Evolutionary conservation across 2,888 invertebrate genomes (phyloP).

Genomic region (Cheilosia grossa): DNA sequence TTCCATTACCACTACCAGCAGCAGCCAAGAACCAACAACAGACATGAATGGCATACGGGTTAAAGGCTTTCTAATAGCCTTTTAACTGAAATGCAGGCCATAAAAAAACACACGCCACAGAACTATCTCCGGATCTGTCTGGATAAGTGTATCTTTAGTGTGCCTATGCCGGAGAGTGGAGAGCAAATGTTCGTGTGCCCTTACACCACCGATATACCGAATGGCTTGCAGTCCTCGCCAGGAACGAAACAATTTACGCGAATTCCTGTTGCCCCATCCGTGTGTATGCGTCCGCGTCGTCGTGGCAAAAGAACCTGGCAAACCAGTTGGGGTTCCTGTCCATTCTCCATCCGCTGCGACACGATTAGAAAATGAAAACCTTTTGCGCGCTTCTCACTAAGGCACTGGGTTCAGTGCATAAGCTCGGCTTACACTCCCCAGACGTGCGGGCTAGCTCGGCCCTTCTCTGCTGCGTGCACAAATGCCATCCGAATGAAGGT

Average conservation of each 20-base stretch:
- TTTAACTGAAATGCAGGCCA: constrained; percentile 63
- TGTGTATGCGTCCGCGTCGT: constrained; percentile 11
- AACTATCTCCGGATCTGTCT: constrained; percentile 41
- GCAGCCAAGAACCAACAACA: constrained; percentile 2
- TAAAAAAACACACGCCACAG: constrained; percentile 50
- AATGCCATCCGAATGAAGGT: constrained; percentile 55
- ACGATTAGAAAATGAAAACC: constrained; percentile 72
- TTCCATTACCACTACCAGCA: constrained; percentile 19
- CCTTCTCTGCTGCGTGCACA: constrained; percentile 24
- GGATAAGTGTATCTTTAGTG: constrained; percentile 45
- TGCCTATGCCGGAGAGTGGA: constrained; percentile 38
- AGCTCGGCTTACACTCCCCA: constrained; percentile 6
- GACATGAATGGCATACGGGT: constrained; percentile 6
- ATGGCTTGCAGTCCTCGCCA: background rate
- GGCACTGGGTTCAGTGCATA: constrained; percentile 66
- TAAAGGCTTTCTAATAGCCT: constrained; percentile 66
- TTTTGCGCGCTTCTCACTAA: constrained; percentile 67
- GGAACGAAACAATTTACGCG: constrained; percentile 65
- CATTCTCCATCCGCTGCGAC: constrained; percentile 17
- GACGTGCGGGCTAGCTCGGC: constrained; percentile 7
- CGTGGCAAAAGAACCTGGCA: constrained; percentile 44
- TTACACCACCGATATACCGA: background rate
- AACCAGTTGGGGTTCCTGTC: constrained; percentile 57
- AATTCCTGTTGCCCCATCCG: constrained; percentile 62
- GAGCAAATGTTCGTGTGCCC: constrained; percentile 41